Base-by-base conservation (phyloP, 2,113 vertebrate species). In the Arvicanthis niloticus region DNA sequence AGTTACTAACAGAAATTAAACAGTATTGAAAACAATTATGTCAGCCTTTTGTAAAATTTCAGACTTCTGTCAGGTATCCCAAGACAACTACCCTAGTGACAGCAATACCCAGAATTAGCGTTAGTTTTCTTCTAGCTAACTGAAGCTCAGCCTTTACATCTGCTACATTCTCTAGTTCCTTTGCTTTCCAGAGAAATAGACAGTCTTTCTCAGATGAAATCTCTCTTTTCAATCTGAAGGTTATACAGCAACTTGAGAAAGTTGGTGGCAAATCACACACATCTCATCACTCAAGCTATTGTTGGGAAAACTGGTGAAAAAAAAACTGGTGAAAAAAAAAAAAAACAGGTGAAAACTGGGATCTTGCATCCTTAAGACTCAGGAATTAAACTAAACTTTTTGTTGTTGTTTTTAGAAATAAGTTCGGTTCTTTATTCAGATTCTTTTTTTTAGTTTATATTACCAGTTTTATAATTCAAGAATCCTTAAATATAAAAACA, bases 181-280 rank as follows among this genome's bases (percentile, higher is more conserved):
- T 91, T 67, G 13, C 7, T 29, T 77, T 95, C 97, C 65, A 87
- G 90, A 65, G 84, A 84, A 22, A 53, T 56, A 72, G 31, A 88
- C 6, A 26, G 0, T 93, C 16, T 87, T 96, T 97, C 75, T 29
- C 91, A 51, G 81, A 85, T 37, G 56, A 17, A 96, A 87, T 70
- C 29, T 81, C n/a, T 48, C 76, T 95, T 87, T 42, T 42, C 21
- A 26, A 37, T n/a, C 40, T 82, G 13, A 88, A 94, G 48, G 78
- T 95, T 95, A 82, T 70, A 37, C 12, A 13, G 51, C 26, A 29
- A 62, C 8, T 85, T 70, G 26, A 51, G 67, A 92, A 72, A 17
- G 95, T 88, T 53, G 91, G 53, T 56, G 91, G 86, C 17, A 95
- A 3, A 78, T 62, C 29, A 92, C 86, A 70, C 5, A 80, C 45